Base-by-base conservation (phyloP, 53 echinoderm and acorn worm species). In the Arbacia lixula region DNA sequence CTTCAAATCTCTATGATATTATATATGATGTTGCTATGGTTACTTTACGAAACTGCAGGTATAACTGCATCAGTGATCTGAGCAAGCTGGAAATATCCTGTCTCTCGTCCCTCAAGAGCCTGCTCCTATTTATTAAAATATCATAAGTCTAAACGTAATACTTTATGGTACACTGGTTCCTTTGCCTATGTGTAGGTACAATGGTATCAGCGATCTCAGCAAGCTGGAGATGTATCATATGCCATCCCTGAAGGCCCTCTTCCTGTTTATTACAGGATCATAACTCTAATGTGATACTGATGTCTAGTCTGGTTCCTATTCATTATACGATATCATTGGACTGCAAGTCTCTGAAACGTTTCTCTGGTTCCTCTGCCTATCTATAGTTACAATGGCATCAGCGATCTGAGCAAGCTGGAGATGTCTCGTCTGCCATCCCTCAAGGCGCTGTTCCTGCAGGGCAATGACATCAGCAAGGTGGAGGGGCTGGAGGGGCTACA, bases 321-420 rank as follows among this genome's bases (percentile, higher is more conserved):
- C n/a, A n/a, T n/a, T n/a, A n/a, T n/a, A n/a, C n/a, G n/a, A n/a
- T n/a, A n/a, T n/a, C n/a, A n/a, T n/a, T n/a, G n/a, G n/a, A n/a
- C n/a, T n/a, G n/a, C n/a, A n/a, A n/a, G n/a, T n/a, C n/a, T n/a
- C n/a, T n/a, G n/a, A n/a, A 55, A 4, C 6, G 26, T 55, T 17
- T 55, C 56, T 58, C 1, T 58, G 29, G 26, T 0, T 4, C 22
- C 22, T 12, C 2, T 2, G 12, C 22, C 32, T 24, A 12, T 27
- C 12, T 10, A n/a, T n/a, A 97, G 97, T 43, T 99, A 99, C 69
- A 99, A 99, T 92, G 99, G 94, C 11, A 99, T 99, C 62, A 90
- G 86, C 83, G 99, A 99, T 68, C 86, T 99, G 36, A 74, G 66
- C 26, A 99, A 94, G 87, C 83, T 99, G 37, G 92, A 94, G 76